Evolutionary conservation across 30 jellyfish, hydroid and myxozoan genomes (phyloP), one percentile per base, ranked within the genome.

Genomic region (Haliclystus octoradiatus): DNA sequence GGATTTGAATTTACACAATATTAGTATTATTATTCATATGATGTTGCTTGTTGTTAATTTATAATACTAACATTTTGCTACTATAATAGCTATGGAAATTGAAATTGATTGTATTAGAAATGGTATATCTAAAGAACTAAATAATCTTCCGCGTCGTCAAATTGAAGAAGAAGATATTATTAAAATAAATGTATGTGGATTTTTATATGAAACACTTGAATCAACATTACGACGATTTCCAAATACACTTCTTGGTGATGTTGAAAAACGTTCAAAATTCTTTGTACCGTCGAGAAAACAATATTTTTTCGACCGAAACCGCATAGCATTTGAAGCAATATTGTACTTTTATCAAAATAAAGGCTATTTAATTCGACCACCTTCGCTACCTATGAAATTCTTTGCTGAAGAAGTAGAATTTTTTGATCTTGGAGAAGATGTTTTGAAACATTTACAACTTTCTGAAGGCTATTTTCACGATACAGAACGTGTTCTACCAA

Each of bases 301-400:
- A 31, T 88, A 80, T 68, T 88, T 80, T 63, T 76, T 88, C 52
- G 97, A 88, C 79, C 83, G 93, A 50, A 88, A 77, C 70, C 88
- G 97, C 72, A 61, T 81, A 30, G 82, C 97, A n/a, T 88, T 88
- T 62, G 97, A 88, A 64, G 97, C 97, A 2, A 88, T 88, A 28
- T 66, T 88, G 63, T 80, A 72, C 19, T 88, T 60, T 67, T 88
- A 88, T 81, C 97, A 88, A 72, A 88, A 88, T 50, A 94, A 85
- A 2, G 97, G 97, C 0, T 77, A 67, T 4, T 75, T 88, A 23
- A 75, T 88, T 34, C 88, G 97, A 0, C 97, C 97, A 49, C 93
- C 88, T 28, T 66, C 86, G 1, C 69, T 88, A 28, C 97, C 97
- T 24, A 88, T 88, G 97, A 57, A 65, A 65, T 69, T 88, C 19